Evolutionary conservation across 2,888 invertebrate species (phyloP).

Genomic region (Drosophila borealis): DNA sequence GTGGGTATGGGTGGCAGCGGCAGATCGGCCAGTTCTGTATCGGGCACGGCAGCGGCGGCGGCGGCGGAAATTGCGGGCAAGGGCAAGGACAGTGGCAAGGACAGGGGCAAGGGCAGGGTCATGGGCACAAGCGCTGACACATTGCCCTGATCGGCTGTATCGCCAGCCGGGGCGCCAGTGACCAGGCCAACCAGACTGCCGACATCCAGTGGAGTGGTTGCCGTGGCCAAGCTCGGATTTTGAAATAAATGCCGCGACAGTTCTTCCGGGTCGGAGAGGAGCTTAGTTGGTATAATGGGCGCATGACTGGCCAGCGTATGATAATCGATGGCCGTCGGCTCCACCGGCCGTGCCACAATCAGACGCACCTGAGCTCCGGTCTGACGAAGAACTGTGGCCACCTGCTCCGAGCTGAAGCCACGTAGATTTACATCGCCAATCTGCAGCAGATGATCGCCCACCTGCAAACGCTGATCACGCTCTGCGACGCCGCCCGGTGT

Average conservation of each 20-base stretch:
- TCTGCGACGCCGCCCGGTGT: slow-evolving; percentile 98
- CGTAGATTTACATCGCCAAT: slow-evolving; percentile 97
- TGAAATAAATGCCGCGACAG: slow-evolving; percentile 93
- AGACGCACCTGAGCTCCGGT: slow-evolving; percentile 90
- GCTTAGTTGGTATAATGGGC: slow-evolving; percentile 95
- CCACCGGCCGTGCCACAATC: slow-evolving; percentile 96
- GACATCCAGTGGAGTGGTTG: slow-evolving; percentile 84
- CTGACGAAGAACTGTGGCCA: slow-evolving; percentile 92
- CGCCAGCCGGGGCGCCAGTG: slow-evolving; percentile 63
- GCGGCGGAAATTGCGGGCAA: not conserved
- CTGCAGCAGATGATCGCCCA: slow-evolving; percentile 99
- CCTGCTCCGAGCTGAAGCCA: slow-evolving; percentile 98
- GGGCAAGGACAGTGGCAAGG: slow-evolving; percentile 65
- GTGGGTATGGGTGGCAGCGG: slow-evolving; percentile 83
- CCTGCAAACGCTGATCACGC: slow-evolving; percentile 96
- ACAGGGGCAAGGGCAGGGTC: slow-evolving; percentile 48
- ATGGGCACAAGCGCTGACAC: slow-evolving; percentile 23
- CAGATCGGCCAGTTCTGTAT: slow-evolving; percentile 83
- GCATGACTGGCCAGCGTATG: slow-evolving; percentile 90
- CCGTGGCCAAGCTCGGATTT: slow-evolving; percentile 85
- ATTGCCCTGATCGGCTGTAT: slow-evolving; percentile 55
- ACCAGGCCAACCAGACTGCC: slow-evolving; percentile 70
- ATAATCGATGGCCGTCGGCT: slow-evolving; percentile 92
- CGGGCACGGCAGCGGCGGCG: slow-evolving; percentile 55
- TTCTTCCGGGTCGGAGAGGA: slow-evolving; percentile 95